Evolutionary conservation across 2,888 invertebrate genomes (phyloP), one percentile per base, ranked within the genome.

Genomic region (Euphydryas editha): DNA sequence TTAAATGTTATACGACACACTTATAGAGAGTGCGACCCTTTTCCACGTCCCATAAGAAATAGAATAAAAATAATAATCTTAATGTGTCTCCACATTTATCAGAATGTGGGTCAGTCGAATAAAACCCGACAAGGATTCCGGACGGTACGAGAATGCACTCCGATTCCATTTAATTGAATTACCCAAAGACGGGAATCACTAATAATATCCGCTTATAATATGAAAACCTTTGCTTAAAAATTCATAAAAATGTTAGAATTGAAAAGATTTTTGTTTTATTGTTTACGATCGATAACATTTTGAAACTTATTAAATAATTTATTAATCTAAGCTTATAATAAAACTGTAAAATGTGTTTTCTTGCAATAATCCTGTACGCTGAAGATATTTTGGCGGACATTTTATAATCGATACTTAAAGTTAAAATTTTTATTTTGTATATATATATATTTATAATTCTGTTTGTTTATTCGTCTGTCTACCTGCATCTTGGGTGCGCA

Each of bases 161-260:
- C 59, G 59, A 57, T 64, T 61, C 62, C 57, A 62, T 63, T 64
- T 62, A 65, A 69, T 71, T 69, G 69, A 62, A 71, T 62, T 62
- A 67, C 57, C 42, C 11, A 44, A 54, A 44, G 54, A 59, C 57
- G 36, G 63, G 58, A 59, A 67, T 55, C 56, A 56, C 60, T 54
- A 24, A 54, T 54, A 24, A 54, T 30, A 30, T 30, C 37, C 59
- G 39, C 60, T 58, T 54, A 54, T 58, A 36, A 62, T 30, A 30
- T 30, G 30, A 30, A 30, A 30, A 24, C 24, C 4, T 24, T 24
- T 24, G 56, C 44, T 39, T 36, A 36, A 11, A 13, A 13, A 13
- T 39, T 3, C 13, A 39, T 39, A 39, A 39, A 7, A 30, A 30
- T 30, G 8, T 30, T 0, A 30, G 8, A 30, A 30, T 30, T n/a